Base-by-base conservation (phyloP, 53 echinoderm and acorn worm species). In the Echinometra lucunter region DNA sequence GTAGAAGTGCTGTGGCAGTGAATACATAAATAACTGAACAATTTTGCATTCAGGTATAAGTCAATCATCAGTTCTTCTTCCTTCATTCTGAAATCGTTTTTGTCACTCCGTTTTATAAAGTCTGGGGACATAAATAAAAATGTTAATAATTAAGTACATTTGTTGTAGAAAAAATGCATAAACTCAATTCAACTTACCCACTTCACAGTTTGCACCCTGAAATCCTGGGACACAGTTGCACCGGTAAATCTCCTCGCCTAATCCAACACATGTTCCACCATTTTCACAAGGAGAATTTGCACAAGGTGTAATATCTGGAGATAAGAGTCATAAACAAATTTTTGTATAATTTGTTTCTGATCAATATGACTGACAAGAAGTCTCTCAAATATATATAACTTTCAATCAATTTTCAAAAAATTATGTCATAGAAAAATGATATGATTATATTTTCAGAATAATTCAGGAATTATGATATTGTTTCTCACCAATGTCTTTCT, bases 171-270 rank as follows among this genome's bases (percentile, higher is more conserved):
- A 21, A 6, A 63, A 25, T 63, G 21, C 53, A 53, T 2, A 53
- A 53, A 15, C 10, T 32, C 2, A 30, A 69, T 4, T 42, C 19
- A 23, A 60, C 96, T 95, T 93, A 98, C 98, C 95, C n/a, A 91
- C 42, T 81, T 75, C 92, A 90, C 98, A 98, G 55, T 95, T 92
- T 45, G 25, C 42, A 23, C 98, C 98, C 37, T 92, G 49, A 90
- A 90, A 98, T 19, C 97, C 97, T 4, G 88, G 57, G 35, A 91
- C 49, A 80, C 98, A 98, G 21, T 66, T 60, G 82, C 98, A 98
- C 18, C 88, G 56, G 85, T 98, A 98, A 75, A 87, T 37, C 34
- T 95, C 67, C 78, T 63, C 92, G 16, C 44, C 56, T 13, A 94
- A 93, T 30, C 95, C 96, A 18, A 91, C 30, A 94, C 97, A 97